Evolutionary conservation across 2,888 invertebrate species (phyloP).

Genomic region (Chrysolina americana): DNA sequence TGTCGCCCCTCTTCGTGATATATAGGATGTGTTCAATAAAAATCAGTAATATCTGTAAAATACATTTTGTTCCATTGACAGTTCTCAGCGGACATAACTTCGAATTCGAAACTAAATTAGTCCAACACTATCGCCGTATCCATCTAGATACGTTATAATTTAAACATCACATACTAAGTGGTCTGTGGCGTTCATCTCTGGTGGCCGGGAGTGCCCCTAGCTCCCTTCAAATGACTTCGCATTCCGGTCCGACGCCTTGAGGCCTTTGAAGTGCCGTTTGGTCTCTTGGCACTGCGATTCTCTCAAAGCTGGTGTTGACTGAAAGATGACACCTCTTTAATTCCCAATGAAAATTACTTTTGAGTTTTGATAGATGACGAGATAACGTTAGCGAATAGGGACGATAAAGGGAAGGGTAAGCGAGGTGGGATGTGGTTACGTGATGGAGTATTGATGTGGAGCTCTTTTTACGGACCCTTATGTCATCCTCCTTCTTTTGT

Average conservation of each 20-base stretch:
- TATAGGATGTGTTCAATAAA: too few relatives aligned
- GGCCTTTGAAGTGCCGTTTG: constrained; percentile 63
- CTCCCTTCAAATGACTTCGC: constrained; percentile 63
- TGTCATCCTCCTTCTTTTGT: too few relatives aligned
- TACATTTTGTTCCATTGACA: background rate
- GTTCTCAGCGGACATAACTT: constrained; percentile 27
- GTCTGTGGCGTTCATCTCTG: constrained; percentile 45
- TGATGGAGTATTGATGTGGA: background rate
- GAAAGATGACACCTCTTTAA: constrained; percentile 69
- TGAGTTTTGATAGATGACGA: constrained; percentile 66
- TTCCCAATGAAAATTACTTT: constrained; percentile 68
- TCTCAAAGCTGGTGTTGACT: constrained; percentile 64
- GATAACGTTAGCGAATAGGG: constrained; percentile 55
- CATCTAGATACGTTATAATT: constrained; percentile 63
- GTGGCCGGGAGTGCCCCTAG: constrained; percentile 43
- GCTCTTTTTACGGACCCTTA: too few relatives aligned
- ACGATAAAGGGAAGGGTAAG: constrained; percentile 26
- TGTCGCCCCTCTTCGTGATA: too few relatives aligned
- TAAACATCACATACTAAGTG: constrained; percentile 63
- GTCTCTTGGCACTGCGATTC: constrained; percentile 55
- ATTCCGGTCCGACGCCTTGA: constrained; percentile 67
- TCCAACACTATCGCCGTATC: constrained; percentile 46
- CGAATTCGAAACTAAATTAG: constrained; percentile 45
- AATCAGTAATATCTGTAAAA: too few relatives aligned
- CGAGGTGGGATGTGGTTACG: background rate